These are phyloP conservation scores for Takifugu flavidus DNA, from an alignment of 2,113 vertebrate species.

Conservation along the genomic window DNA sequence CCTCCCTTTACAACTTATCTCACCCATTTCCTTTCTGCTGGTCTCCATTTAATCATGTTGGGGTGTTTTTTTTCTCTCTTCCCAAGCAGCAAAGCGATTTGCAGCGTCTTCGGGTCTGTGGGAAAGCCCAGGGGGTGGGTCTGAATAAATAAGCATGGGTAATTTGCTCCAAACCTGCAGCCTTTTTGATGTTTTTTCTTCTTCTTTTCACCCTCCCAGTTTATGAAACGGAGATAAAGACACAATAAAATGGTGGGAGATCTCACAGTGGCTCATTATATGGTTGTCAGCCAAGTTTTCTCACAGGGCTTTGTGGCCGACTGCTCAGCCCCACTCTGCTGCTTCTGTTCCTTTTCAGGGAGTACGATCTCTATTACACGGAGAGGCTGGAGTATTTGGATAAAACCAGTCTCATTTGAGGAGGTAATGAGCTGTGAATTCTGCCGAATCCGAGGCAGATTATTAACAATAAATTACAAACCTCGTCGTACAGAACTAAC, in stretches of 20 bases:
- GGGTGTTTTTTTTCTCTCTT: conserved; percentile 3
- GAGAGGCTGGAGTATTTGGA: conserved; percentile 16
- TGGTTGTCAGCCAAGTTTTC: conserved; percentile 62
- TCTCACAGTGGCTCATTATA: conserved; percentile 61
- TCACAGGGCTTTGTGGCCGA: conserved; percentile 49
- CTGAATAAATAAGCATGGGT: conserved; percentile 71
- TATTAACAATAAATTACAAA: conserved; percentile 35
- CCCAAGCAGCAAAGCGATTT: conserved; percentile 33
- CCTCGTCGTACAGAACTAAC: conserved; percentile 25
- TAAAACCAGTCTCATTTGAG: conserved; percentile 33
- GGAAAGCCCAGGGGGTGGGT: conserved; percentile 47
- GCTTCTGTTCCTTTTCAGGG: conserved; percentile 27
- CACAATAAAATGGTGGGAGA: conserved; percentile 61
- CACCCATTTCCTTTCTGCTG: conserved; percentile 3
- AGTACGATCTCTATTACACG: conserved; percentile 50
- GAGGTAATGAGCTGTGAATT: conserved; percentile 38
- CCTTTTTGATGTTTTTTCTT: conserved; percentile 14
- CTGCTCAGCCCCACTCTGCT: conserved; percentile 31
- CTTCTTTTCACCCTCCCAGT: conserved; percentile 26
- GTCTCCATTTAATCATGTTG: not conserved
- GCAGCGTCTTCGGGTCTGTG: conserved; percentile 30
- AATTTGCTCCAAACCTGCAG: conserved; percentile 60
- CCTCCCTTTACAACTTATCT: conserved; percentile 10
- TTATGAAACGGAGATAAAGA: conserved; percentile 57
- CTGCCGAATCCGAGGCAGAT: conserved; percentile 32